A percentile compares a stretch with the other conserved stretches of the same genome.
Evolutionary conservation across 1,140 invertebrate species (phyloP).

Genomic region (Drosophila parabipectinata): DNA sequence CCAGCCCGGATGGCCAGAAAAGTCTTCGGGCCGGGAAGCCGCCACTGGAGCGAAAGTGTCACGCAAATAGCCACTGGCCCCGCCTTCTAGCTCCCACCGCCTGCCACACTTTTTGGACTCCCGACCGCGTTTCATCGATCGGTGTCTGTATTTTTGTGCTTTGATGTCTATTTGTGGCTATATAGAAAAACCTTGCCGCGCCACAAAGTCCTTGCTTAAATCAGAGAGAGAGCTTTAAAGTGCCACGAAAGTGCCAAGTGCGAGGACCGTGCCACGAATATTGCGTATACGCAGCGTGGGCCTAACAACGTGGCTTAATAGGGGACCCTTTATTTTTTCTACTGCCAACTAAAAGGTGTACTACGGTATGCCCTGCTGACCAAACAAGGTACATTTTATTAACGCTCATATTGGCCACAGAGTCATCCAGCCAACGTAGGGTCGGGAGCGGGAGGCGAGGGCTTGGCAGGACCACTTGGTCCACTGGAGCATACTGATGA

Average conservation of each 20-base stretch:
- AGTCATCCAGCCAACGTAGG: slow-evolving; percentile 5
- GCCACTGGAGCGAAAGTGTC: slow-evolving; percentile 62
- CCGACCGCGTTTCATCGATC: slow-evolving; percentile 42
- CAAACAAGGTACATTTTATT: slow-evolving; percentile 50
- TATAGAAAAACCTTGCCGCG: not conserved
- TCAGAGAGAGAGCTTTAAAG: slow-evolving; percentile 37
- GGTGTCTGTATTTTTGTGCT: slow-evolving; percentile 56
- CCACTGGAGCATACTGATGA: slow-evolving; percentile 46
- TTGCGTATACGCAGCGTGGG: slow-evolving; percentile 54
- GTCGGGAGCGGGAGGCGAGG: not conserved
- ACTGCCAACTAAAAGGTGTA: slow-evolving; percentile 11
- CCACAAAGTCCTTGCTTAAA: slow-evolving; percentile 42
- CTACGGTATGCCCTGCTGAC: slow-evolving; percentile 31
- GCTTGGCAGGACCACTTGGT: slow-evolving; percentile 13
- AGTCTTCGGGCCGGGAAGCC: slow-evolving; percentile 22
- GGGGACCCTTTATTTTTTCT: slow-evolving; percentile 11
- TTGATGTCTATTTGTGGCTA: slow-evolving; percentile 75
- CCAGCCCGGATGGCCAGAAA: slow-evolving; percentile 37
- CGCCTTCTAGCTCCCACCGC: not conserved
- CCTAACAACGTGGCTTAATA: slow-evolving; percentile 52
- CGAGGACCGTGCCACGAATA: slow-evolving; percentile 29
- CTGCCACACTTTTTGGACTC: slow-evolving; percentile 4
- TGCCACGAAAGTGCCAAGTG: no score
- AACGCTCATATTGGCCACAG: slow-evolving; percentile 53
- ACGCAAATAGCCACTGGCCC: slow-evolving; percentile 66